phyloP scores from a whole-genome alignment of 1,140 invertebrate species.

The Lineus longissimus region DNA sequence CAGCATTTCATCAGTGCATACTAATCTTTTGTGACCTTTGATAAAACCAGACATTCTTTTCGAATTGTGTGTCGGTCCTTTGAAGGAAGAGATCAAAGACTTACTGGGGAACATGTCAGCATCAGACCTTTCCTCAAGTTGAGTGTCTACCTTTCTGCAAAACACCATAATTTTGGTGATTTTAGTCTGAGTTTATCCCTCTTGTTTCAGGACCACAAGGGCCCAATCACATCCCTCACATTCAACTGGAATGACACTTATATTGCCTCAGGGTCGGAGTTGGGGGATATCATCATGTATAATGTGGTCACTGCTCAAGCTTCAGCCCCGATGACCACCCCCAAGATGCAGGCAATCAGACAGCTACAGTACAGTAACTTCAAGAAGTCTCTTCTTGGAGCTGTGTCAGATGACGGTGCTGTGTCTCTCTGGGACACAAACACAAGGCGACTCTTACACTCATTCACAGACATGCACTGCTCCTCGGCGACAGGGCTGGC shows the following conservation, averaged over 20 bases:
- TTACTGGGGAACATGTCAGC: too few relatives aligned
- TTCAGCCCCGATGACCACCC: slow-evolving; percentile 37
- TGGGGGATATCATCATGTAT: slow-evolving; percentile 47
- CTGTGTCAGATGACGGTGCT: slow-evolving; percentile 50
- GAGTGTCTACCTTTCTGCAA: too few relatives aligned
- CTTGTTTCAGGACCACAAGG: slow-evolving; percentile 40
- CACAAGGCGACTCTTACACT: slow-evolving; percentile 38
- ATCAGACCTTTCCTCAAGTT: too few relatives aligned
- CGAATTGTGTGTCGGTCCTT: too few relatives aligned
- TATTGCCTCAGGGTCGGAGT: slow-evolving; percentile 45
- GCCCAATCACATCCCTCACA: slow-evolving; percentile 34
- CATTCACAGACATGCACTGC: slow-evolving; percentile 39
- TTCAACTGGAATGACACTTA: slow-evolving; percentile 47
- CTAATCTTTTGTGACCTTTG: too few relatives aligned
- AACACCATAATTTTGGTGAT: too few relatives aligned
- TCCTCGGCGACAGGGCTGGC: slow-evolving; percentile 47
- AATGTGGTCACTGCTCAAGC: slow-evolving; percentile 44
- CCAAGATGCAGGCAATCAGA: slow-evolving; percentile 40
- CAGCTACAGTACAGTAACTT: slow-evolving; percentile 46
- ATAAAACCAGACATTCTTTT: too few relatives aligned
- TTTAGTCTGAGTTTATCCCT: too few relatives aligned
- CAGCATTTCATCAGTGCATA: too few relatives aligned
- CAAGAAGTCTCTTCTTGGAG: slow-evolving; percentile 46
- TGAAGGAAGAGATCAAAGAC: too few relatives aligned
- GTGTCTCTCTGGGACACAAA: slow-evolving; percentile 51